Conservation (phyloP, 1,140 invertebrate species). For the Laodelphax striatellus region DNA sequence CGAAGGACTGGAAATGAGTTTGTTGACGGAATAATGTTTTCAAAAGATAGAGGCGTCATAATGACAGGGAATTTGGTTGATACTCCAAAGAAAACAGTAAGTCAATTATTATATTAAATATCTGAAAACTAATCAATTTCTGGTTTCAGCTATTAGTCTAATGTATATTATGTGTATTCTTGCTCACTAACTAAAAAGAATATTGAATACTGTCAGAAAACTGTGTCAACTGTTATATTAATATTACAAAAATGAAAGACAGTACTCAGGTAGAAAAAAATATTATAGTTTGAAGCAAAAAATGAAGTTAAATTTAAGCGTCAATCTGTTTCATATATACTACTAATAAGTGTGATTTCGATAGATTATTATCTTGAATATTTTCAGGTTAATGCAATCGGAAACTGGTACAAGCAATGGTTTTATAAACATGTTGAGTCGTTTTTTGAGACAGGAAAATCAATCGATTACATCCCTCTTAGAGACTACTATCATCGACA, state of each 20-base stretch:
- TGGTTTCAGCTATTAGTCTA: too few species aligned
- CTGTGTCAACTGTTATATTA: neutral
- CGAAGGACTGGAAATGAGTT: conserved; percentile 51
- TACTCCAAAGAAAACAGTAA: conserved; percentile 11
- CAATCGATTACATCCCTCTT: conserved; percentile 62
- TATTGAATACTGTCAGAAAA: too few species aligned
- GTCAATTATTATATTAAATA: neutral
- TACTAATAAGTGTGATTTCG: too few species aligned
- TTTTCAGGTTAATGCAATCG: conserved; percentile 50
- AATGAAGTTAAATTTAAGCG: too few species aligned
- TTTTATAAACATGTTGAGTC: conserved; percentile 66
- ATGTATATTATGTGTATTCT: too few species aligned
- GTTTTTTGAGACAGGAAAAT: conserved; percentile 32
- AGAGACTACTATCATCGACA: conserved; percentile 75
- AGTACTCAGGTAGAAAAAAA: too few species aligned
- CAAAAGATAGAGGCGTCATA: conserved; percentile 50
- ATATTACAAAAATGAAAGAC: too few species aligned
- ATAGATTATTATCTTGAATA: too few species aligned
- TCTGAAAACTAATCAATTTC: too few species aligned
- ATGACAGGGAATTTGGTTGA: conserved; percentile 59
- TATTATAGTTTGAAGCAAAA: too few species aligned
- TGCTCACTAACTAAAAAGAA: too few species aligned
- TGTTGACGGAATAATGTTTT: conserved; percentile 61
- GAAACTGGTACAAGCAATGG: conserved; percentile 72
- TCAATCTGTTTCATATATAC: too few species aligned